Evolutionary conservation across 1,140 invertebrate species (phyloP), one percentile per base, ranked within the genome.

Genomic region (Spodoptera frugiperda): DNA sequence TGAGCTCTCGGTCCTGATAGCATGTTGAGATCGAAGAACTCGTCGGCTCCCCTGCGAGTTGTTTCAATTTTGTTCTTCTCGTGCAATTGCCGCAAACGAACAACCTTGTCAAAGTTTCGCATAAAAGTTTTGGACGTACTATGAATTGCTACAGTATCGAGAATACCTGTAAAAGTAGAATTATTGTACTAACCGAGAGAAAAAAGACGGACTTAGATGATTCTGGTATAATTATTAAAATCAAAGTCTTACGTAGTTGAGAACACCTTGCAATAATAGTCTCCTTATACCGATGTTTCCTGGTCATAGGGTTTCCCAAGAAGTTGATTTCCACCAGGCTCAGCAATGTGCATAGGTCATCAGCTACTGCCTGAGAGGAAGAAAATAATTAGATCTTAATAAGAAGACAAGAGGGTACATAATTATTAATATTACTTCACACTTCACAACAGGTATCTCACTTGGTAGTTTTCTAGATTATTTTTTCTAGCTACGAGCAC

Each of bases 201-300:
- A 39, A 8, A 39, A 8, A 10, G 33, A 6, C 8, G 33, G 33
- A 39, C 0, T 2, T 6, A 39, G 33, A 39, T 39, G 9, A 39
- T 39, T 4, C 8, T 39, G 8, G 6, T 39, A 9, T 9, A 1
- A 9, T 6, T 12, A n/a, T 0, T 12, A 57, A 57, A 76, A 71
- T 51, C 17, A 61, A 67, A 17, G 9, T 86, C 89, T 85, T 91
- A 96, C 96, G 93, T 80, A 96, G 88, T 79, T 92, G 91, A 70
- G 93, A 83, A 77, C 95, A 95, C 87, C 95, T 95, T 3, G 95
- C 95, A 77, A 96, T 96, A 10, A 96, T 84, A 70, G 94, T 96
- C 90, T 96, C 96, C 83, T 95, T 95, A 78, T 96, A 97, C 79
- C 95, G 93, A 83, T 95, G 95, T 78, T 91, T 89, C 78, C 90